A percentile compares a stretch with the other conserved stretches of the same genome.
phyloP scores from a whole-genome alignment of 2,888 invertebrate genomes.

The Unio pictorum region DNA sequence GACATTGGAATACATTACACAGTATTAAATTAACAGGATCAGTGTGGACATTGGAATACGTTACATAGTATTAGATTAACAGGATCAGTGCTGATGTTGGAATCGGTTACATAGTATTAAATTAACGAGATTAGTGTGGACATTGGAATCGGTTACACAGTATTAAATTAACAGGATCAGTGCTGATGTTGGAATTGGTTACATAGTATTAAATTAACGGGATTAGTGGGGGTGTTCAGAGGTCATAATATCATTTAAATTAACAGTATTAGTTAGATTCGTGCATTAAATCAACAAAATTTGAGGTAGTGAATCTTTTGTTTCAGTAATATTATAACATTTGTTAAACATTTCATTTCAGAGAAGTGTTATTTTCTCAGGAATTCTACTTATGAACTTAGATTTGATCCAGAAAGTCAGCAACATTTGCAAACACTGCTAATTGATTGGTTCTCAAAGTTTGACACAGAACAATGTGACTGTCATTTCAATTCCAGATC shows the following conservation, averaged over 20 bases:
- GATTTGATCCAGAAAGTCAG: slow-evolving; percentile 18
- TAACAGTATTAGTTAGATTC: background rate
- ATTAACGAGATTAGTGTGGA: no score
- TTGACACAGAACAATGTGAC: slow-evolving; percentile 4
- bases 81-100: no score
- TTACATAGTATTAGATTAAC: no score
- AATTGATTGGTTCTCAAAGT: slow-evolving; percentile 18
- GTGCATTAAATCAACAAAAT: no score
- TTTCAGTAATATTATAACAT: background rate
- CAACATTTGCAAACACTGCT: slow-evolving; percentile 24
- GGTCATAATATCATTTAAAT: no score
- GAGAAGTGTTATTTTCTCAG: slow-evolving; percentile 16
- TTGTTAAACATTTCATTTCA: slow-evolving; percentile 10
- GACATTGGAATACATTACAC: background rate
- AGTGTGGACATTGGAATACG: background rate
- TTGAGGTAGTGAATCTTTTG: background rate
- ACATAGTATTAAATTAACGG: no score
- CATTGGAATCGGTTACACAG: no score
- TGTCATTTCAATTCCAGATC: background rate
- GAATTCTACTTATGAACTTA: slow-evolving; percentile 39
- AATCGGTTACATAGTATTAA: no score
- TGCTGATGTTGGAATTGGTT: no score
- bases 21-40: background rate
- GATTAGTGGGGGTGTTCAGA: background rate
- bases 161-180: no score